These are phyloP conservation scores for Aulostomus chinensis DNA, from an alignment of 2,797 vertebrate genomes.

Conservation along the genomic window DNA sequence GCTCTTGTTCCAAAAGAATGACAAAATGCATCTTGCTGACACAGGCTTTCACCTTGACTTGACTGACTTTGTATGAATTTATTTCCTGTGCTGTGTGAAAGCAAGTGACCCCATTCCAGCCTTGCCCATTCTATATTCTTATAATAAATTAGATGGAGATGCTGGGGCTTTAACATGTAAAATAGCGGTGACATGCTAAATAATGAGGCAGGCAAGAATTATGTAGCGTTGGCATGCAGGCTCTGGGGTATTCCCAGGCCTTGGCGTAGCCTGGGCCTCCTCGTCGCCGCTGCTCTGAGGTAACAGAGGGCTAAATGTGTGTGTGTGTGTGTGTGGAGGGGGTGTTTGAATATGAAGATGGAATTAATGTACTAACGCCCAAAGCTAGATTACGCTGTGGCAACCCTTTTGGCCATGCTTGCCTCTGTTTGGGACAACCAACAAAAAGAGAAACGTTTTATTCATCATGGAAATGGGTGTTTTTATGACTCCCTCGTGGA, in stretches of 20 bases:
- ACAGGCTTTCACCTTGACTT: conserved; percentile 84
- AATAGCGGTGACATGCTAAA: conserved; percentile 88
- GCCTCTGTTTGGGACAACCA: conserved; percentile 70
- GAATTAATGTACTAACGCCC: conserved; percentile 81
- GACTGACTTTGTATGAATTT: conserved; percentile 82
- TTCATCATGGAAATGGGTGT: conserved; percentile 75
- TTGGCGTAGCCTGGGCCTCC: conserved; percentile 60
- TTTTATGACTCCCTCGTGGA: conserved; percentile 78
- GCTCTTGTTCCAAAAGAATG: conserved; percentile 64
- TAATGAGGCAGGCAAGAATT: conserved; percentile 86
- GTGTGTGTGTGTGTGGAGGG: neutral
- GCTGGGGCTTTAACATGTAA: conserved; percentile 86
- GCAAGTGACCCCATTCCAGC: conserved; percentile 82
- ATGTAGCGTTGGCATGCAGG: conserved; percentile 62
- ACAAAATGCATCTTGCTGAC: conserved; percentile 74
- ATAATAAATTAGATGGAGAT: conserved; percentile 85
- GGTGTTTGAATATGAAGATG: conserved; percentile 82
- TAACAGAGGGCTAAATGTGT: conserved; percentile 30
- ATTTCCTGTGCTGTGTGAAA: conserved; percentile 69
- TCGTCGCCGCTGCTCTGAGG: conserved; percentile 45
- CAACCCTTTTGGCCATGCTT: conserved; percentile 65
- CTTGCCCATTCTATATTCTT: conserved; percentile 77
- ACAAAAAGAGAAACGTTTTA: conserved; percentile 64
- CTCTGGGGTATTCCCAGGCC: conserved; percentile 81
- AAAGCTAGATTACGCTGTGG: conserved; percentile 82